Conservation (phyloP, 2,797 vertebrate genomes). For the Agapornis canus region DNA sequence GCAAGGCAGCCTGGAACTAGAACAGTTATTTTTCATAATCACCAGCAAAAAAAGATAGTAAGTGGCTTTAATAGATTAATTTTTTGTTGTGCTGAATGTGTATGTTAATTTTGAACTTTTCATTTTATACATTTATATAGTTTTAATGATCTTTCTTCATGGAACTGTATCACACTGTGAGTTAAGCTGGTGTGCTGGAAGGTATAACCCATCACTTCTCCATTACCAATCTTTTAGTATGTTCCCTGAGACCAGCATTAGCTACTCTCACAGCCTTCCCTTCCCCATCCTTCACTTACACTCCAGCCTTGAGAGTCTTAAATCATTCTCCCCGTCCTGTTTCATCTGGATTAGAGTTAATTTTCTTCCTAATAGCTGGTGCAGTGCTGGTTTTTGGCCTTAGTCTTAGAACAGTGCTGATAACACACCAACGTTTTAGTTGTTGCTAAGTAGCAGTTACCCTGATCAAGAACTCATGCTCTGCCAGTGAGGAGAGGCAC, state of each 20-base stretch:
- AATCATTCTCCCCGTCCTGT: not conserved
- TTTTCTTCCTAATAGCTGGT: not conserved
- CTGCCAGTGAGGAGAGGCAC: not conserved
- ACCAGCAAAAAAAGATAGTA: slow-evolving; percentile 63
- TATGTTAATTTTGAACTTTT: not conserved
- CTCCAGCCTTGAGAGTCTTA: not conserved
- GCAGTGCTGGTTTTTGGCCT: not conserved
- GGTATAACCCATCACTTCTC: not conserved
- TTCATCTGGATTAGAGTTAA: not conserved
- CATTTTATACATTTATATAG: not conserved
- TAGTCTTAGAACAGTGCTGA: not conserved
- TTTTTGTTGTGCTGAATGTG: not conserved
- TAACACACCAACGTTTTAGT: not conserved
- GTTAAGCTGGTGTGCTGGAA: not conserved
- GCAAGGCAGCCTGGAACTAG: slow-evolving; percentile 75
- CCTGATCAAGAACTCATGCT: not conserved
- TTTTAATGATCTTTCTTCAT: not conserved
- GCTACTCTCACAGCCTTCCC: not conserved
- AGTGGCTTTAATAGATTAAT: not conserved
- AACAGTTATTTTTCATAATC: slow-evolving; percentile 30
- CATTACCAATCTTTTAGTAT: not conserved
- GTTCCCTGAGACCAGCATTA: not conserved
- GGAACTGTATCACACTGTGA: not conserved
- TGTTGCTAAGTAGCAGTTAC: not conserved
- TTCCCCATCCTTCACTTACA: not conserved